Evolutionary conservation across 1,140 invertebrate genomes (phyloP).

Genomic region (Anastrepha obliqua): DNA sequence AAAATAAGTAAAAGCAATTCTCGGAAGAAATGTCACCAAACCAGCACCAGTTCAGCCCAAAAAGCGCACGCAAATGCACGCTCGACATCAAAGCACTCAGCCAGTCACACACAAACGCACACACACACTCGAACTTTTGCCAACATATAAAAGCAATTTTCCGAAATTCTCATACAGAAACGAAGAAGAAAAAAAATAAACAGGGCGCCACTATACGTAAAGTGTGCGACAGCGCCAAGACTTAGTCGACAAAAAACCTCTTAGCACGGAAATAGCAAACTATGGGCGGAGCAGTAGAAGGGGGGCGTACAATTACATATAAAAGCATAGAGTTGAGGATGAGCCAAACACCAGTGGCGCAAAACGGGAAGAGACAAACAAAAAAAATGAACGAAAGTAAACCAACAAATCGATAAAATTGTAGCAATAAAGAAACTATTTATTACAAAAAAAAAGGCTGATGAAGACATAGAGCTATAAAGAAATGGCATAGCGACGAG

Average conservation of each 20-base stretch:
- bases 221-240: conserved; percentile 25
- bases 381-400: neutral
- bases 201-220: conserved; percentile 32
- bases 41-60: neutral
- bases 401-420: conserved; percentile 30
- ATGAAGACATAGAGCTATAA: neutral
- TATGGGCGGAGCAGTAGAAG: too few relatives aligned
- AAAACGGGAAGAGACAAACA: neutral
- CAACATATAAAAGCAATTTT: conserved; percentile 27
- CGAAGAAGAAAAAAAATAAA: neutral
- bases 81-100: conserved; percentile 11
- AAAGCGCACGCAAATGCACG: conserved; percentile 1
- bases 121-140: neutral
- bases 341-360: neutral
- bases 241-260: conserved; percentile 6
- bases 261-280: conserved; percentile 6
- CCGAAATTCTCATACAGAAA: neutral
- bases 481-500: neutral
- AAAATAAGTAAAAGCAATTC: neutral
- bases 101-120: neutral
- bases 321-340: neutral
- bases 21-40: neutral
- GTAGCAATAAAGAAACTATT: conserved; percentile 23
- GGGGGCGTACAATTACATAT: neutral
- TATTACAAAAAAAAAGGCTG: neutral